These are phyloP conservation scores for Ageneiosus marmoratus DNA, from an alignment of 2,113 vertebrate genomes.

Conservation along the genomic window DNA sequence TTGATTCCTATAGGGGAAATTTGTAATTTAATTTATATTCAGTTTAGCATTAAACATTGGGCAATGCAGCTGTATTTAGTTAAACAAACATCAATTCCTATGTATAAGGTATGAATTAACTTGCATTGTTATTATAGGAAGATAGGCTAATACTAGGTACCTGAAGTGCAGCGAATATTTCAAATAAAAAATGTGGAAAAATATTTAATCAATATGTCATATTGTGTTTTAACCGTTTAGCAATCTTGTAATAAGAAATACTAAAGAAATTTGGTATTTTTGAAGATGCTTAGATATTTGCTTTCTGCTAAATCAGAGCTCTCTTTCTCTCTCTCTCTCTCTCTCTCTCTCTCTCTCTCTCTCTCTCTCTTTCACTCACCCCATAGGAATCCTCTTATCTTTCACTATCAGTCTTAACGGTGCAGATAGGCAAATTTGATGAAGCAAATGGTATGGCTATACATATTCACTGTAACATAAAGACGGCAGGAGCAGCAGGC, in stretches of 20 bases:
- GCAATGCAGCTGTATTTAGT: too few relatives aligned
- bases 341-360: background rate
- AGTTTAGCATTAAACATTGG: too few relatives aligned
- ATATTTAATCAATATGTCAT: too few relatives aligned
- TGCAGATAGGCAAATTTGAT: slow-evolving; percentile 49
- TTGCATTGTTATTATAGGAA: background rate
- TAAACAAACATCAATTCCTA: too few relatives aligned
- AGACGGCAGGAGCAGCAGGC: slow-evolving; percentile 25
- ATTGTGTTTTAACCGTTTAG: background rate
- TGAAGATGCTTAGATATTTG: background rate
- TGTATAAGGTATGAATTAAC: background rate
- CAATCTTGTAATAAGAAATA: background rate
- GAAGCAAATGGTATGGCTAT: slow-evolving; percentile 47
- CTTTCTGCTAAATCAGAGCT: background rate
- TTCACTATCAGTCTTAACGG: slow-evolving; percentile 28
- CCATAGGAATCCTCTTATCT: slow-evolving; percentile 35
- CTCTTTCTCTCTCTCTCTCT: slow-evolving; percentile 19
- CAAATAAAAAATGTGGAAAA: background rate
- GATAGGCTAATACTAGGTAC: background rate
- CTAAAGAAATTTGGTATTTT: background rate
- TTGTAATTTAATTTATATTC: too few relatives aligned
- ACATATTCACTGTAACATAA: slow-evolving; percentile 34
- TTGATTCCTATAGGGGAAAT: too few relatives aligned
- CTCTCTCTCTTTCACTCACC: too few relatives aligned
- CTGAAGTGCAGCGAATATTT: background rate